phyloP scores from a whole-genome alignment of 2,797 vertebrate genomes.

The Loriculus beryllinus region DNA sequence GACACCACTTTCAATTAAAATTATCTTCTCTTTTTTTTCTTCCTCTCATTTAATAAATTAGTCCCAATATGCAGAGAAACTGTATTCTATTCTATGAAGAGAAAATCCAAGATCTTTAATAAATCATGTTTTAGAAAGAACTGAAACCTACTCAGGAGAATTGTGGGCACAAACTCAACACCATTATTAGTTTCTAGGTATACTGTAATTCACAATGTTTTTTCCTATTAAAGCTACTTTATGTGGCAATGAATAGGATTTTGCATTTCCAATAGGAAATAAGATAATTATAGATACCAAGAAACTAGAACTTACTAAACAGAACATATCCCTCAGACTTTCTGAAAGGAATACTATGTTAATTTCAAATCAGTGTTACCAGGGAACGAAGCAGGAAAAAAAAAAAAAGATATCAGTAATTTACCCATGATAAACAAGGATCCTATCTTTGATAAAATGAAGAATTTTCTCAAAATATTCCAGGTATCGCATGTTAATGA shows the following conservation, averaged over 20 bases:
- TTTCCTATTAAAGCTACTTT: background rate
- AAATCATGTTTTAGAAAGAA: background rate
- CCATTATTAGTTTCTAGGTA: background rate
- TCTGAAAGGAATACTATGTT: background rate
- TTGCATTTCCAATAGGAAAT: background rate
- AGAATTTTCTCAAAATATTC: conserved; percentile 97
- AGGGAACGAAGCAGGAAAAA: rapidly evolving
- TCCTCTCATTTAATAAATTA: background rate
- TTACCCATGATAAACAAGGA: conserved; percentile 95
- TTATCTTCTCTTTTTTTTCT: background rate
- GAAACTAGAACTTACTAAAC: background rate
- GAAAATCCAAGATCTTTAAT: background rate
- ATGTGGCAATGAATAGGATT: background rate
- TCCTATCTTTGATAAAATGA: conserved; percentile 96
- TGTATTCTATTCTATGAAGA: background rate
- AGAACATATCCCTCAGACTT: background rate
- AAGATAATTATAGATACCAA: background rate
- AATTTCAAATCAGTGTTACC: background rate
- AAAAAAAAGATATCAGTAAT: background rate
- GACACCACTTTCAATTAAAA: background rate
- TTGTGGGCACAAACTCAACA: background rate
- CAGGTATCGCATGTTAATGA: conserved; percentile 95
- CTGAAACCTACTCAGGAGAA: background rate
- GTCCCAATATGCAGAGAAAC: background rate
- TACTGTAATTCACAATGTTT: background rate